A percentile compares a stretch with the other conserved stretches of the same genome.
phyloP scores from a whole-genome alignment of 2,888 invertebrate genomes.

The Zelleria hepariella region DNA sequence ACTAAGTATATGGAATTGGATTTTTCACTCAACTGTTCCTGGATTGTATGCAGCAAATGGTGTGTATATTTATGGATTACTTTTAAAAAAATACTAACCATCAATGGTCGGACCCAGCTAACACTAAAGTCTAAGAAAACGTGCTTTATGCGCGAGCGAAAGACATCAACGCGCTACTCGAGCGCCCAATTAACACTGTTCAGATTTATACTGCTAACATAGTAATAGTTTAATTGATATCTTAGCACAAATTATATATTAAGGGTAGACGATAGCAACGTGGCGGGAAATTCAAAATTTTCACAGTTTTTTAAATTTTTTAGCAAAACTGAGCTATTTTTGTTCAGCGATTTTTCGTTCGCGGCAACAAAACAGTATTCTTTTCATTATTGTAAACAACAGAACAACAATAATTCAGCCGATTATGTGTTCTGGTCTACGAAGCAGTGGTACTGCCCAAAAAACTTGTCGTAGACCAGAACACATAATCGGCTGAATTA shows the following conservation, averaged over 20 bases:
- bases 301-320: no score
- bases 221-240: background rate
- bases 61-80: constrained; percentile 29
- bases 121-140: background rate
- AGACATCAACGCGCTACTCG: constrained; percentile 63
- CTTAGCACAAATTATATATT: background rate
- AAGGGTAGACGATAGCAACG: no score
- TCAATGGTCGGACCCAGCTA: background rate
- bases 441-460: no score
- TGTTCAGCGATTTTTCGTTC: no score
- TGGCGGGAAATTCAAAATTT: no score
- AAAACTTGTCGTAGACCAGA: no score
- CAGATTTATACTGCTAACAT: background rate
- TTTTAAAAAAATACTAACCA: background rate
- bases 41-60: constrained; percentile 43
- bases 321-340: no score
- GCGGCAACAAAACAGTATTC: no score
- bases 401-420: no score
- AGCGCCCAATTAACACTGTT: background rate
- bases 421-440: no score
- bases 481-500: no score
- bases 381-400: no score
- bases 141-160: constrained; percentile 23
- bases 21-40: constrained; percentile 31
- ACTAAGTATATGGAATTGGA: constrained; percentile 37